Evolutionary conservation across 2,113 vertebrate genomes (phyloP).

Genomic region (Lonchura striata): DNA sequence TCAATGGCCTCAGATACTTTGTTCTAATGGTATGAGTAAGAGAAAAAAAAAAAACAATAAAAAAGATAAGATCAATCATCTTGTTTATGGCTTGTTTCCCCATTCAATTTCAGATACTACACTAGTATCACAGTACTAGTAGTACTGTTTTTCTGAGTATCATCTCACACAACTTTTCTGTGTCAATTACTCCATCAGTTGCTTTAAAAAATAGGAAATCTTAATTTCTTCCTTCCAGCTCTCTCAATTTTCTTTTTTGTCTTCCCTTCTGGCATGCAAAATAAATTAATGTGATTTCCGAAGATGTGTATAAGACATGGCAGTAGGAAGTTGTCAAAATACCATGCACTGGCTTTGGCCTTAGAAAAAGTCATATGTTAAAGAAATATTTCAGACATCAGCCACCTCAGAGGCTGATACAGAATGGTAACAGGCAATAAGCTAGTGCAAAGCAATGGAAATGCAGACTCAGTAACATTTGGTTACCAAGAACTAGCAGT

Average conservation of each 20-base stretch:
- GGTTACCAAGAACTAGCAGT: background rate
- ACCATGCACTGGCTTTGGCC: background rate
- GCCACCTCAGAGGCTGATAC: background rate
- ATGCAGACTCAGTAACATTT: background rate
- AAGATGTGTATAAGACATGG: background rate
- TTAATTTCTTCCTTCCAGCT: background rate
- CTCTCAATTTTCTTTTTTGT: background rate
- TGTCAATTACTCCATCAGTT: background rate
- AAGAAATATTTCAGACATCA: background rate
- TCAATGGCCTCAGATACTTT: background rate
- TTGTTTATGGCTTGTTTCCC: background rate
- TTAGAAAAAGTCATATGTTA: background rate
- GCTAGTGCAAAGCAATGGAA: background rate
- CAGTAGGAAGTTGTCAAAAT: background rate
- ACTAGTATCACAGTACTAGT: background rate
- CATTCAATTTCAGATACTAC: background rate
- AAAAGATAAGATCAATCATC: background rate
- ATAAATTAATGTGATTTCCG: background rate
- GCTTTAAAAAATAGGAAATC: background rate
- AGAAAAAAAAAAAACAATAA: background rate
- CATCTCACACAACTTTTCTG: background rate
- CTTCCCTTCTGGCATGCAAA: background rate
- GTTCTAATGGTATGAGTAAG: background rate
- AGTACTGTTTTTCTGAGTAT: background rate
- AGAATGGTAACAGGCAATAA: background rate